A percentile compares a stretch with the other conserved stretches of the same genome.
These are phyloP conservation scores for Drosophila neutralis DNA, from an alignment of 2,888 invertebrate genomes.

Conservation along the genomic window DNA sequence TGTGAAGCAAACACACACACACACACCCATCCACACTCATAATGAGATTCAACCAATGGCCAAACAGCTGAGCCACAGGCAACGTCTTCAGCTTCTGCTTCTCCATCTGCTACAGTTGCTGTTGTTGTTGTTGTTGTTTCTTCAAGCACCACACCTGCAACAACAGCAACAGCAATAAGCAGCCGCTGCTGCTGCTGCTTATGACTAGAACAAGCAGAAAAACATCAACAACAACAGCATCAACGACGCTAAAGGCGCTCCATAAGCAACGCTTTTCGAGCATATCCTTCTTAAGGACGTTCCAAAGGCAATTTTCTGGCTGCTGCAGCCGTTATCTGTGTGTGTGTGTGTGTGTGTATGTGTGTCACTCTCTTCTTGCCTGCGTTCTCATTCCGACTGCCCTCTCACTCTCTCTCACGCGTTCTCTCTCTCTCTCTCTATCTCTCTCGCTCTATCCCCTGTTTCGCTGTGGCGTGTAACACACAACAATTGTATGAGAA, in stretches of 20 bases:
- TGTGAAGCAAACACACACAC: slow-evolving; percentile 36
- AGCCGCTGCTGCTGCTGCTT: slow-evolving; percentile 26
- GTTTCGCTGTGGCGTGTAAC: neutral
- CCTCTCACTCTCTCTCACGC: slow-evolving; percentile 10
- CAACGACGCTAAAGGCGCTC: slow-evolving; percentile 48
- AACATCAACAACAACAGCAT: slow-evolving; percentile 34
- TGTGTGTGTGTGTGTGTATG: slow-evolving; percentile 21
- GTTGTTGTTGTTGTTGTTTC: slow-evolving; percentile 25
- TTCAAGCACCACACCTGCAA: slow-evolving; percentile 63
- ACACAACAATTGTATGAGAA: slow-evolving; percentile 31
- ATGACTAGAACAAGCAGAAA: slow-evolving; percentile 31
- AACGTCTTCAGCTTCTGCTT: slow-evolving; percentile 29
- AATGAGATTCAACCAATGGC: slow-evolving; percentile 32
- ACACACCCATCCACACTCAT: neutral
- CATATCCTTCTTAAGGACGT: slow-evolving; percentile 83
- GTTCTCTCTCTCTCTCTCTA: slow-evolving; percentile 14
- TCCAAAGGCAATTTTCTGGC: slow-evolving; percentile 83
- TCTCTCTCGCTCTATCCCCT: neutral
- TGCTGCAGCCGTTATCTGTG: slow-evolving; percentile 51
- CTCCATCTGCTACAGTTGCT: slow-evolving; percentile 13
- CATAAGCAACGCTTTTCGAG: slow-evolving; percentile 67
- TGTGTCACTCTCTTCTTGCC: slow-evolving; percentile 41
- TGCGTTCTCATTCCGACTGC: slow-evolving; percentile 29
- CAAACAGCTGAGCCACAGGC: slow-evolving; percentile 68
- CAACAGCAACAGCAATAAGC: slow-evolving; percentile 29